Evolutionary conservation across 2,113 vertebrate genomes (phyloP), one percentile per base, ranked within the genome.

Genomic region (Syngnathoides biaculeatus): DNA sequence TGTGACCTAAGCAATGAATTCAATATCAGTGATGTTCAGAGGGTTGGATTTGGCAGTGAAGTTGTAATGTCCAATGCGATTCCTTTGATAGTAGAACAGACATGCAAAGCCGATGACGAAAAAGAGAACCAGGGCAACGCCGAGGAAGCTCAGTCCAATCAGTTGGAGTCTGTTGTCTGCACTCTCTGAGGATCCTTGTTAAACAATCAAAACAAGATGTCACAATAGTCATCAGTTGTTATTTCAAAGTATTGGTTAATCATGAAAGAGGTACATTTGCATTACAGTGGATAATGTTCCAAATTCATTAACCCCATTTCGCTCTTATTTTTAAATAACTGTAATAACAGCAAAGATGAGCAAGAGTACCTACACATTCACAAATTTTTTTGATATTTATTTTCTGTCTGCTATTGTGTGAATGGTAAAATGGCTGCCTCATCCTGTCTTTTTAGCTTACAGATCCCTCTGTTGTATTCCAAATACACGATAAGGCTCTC

Each of bases 11-110:
- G 89, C 78, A 57, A 87, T 69, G 24, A 91, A 88, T 19, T 80
- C 79, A 43, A 91, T 75, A 67, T 90, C 89, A 43, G 87, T 90
- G 75, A 90, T 89, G 67, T 86, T 89, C 63, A 92, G 89, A 30
- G 88, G 69, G 22, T 86, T 87, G 42, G 92, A 80, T 64, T 86
- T 90, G 67, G 67, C 35, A 8, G 30, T 84, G 70, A 92, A 91
- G 73, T 81, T 91, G 84, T 93, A 91, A 75, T 86, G 79, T 68
- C 91, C 90, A 3, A 91, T 88, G 65, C 89, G 90, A 48, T 89
- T 91, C 67, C 87, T 92, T n/a, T 91, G 89, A 74, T 77, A 89
- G 69, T 79, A 83, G 53, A 90, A 72, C 10, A 90, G 58, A 63
- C 79, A 82, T 43, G 70, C 17, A 7, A 86, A 80, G 22, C 71